Percentiles rank a stretch among this genome's conserved stretches.
Evolutionary conservation across 1,140 invertebrate genomes (phyloP).

Genomic region (Drosophila erecta): DNA sequence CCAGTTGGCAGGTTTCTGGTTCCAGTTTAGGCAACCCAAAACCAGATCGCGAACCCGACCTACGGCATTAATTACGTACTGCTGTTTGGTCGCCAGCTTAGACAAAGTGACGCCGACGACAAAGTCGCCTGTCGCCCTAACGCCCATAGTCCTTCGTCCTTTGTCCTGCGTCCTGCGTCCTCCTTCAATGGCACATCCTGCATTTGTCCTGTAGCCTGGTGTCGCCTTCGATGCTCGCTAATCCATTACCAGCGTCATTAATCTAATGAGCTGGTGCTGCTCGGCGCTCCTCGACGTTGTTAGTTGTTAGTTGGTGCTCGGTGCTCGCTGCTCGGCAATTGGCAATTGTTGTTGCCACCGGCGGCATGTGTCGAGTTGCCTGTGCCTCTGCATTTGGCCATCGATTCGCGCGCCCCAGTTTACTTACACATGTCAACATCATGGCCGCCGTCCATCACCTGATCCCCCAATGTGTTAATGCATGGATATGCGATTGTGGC

Average conservation of each 20-base stretch:
- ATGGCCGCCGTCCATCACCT: conserved; percentile 65
- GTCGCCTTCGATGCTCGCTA: conserved; percentile 65
- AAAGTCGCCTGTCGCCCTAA: conserved; percentile 44
- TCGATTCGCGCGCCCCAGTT: conserved; percentile 47
- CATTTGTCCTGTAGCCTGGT: conserved; percentile 24
- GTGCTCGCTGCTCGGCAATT: conserved; percentile 1
- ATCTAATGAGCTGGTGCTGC: conserved; percentile 76
- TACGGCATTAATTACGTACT: conserved; percentile 74
- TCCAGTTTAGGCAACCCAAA: background rate
- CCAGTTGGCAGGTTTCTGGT: conserved; percentile 18
- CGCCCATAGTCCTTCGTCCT: conserved; percentile 6
- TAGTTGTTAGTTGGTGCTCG: background rate
- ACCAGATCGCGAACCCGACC: conserved; percentile 38
- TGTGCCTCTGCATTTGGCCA: conserved; percentile 7
- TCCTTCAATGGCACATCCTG: background rate
- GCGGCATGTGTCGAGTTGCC: conserved; percentile 57
- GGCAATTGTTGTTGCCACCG: conserved; percentile 33
- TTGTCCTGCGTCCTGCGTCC: conserved; percentile 1
- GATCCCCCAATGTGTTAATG: conserved; percentile 69
- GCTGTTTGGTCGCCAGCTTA: conserved; percentile 62
- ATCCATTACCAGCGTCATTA: conserved; percentile 82
- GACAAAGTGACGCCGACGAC: conserved; percentile 62
- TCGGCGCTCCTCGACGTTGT: conserved; percentile 23
- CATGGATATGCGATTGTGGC: conserved; percentile 49
- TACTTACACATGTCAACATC: conserved; percentile 69